Conservation (phyloP, 2,888 invertebrate genomes). For the Schizaphis graminum region DNA sequence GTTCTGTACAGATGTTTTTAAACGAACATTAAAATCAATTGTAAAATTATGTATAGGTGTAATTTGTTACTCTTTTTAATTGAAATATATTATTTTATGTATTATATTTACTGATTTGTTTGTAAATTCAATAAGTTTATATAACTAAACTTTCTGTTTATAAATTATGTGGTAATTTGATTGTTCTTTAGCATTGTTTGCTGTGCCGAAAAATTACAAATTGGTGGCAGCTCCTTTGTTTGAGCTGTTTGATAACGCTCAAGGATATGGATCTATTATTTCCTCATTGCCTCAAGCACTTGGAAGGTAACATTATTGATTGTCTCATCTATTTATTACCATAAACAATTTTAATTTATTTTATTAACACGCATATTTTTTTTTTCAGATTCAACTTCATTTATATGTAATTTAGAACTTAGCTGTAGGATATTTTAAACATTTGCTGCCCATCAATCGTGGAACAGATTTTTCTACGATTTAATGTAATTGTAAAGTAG, state of each 20-base stretch:
- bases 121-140: conserved; percentile 49
- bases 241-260: conserved; percentile 98
- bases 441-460: conserved; percentile 55
- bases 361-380: conserved; percentile 53
- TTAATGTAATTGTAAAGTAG: conserved; percentile 60
- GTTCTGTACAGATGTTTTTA: too few relatives aligned
- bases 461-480: conserved; percentile 56
- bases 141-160: not conserved
- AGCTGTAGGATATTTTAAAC: conserved; percentile 62
- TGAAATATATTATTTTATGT: conserved; percentile 36
- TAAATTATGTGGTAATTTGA: conserved; percentile 56
- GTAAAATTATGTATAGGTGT: conserved; percentile 48
- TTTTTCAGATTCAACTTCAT: conserved; percentile 78
- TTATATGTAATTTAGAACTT: conserved; percentile 74
- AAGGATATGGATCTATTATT: conserved; percentile 99
- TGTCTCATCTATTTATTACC: not conserved
- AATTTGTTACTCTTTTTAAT: conserved; percentile 43
- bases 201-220: conserved; percentile 99
- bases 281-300: conserved; percentile 96
- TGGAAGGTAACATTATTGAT: conserved; percentile 79
- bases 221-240: conserved; percentile 98
- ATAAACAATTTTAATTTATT: not conserved
- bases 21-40: conserved; percentile 35
- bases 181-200: conserved; percentile 83
- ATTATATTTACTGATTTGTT: conserved; percentile 36